These are phyloP conservation scores for Cossypha heuglini DNA, from an alignment of 2,797 vertebrate genomes.

Conservation along the genomic window DNA sequence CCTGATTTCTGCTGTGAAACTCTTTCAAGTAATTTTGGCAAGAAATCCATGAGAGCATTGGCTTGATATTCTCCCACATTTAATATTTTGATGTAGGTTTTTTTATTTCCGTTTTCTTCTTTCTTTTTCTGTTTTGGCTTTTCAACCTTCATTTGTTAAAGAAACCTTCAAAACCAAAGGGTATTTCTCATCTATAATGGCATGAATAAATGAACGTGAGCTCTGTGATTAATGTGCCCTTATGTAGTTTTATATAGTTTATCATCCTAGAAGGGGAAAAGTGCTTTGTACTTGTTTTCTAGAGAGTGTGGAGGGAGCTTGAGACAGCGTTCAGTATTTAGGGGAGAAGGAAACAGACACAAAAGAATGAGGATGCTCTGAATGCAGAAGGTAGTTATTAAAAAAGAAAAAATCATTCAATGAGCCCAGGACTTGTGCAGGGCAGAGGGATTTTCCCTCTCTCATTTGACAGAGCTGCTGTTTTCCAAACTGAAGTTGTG, in stretches of 20 bases:
- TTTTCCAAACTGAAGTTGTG: not conserved
- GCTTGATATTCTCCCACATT: not conserved
- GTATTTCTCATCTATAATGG: not conserved
- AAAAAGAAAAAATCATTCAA: not conserved
- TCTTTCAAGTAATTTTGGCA: slow-evolving; percentile 28
- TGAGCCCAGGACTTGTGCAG: not conserved
- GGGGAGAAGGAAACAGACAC: not conserved
- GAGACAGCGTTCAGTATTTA: not conserved
- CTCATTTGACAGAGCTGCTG: not conserved
- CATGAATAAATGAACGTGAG: not conserved
- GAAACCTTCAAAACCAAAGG: not conserved
- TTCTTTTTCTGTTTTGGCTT: not conserved
- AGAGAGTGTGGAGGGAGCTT: not conserved
- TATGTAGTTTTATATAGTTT: not conserved
- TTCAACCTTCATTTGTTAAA: slow-evolving; percentile 3
- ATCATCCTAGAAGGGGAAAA: not conserved
- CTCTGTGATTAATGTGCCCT: slow-evolving; percentile 34
- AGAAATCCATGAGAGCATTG: not conserved
- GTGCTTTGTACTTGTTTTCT: not conserved
- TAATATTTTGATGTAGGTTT: not conserved
- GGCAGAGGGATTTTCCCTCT: not conserved
- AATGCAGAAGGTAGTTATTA: not conserved
- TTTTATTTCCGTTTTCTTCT: not conserved
- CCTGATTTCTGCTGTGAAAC: not conserved
- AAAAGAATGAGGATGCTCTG: not conserved